Conservation (phyloP, 2,113 vertebrate species). For the Vireo altiloquus region DNA sequence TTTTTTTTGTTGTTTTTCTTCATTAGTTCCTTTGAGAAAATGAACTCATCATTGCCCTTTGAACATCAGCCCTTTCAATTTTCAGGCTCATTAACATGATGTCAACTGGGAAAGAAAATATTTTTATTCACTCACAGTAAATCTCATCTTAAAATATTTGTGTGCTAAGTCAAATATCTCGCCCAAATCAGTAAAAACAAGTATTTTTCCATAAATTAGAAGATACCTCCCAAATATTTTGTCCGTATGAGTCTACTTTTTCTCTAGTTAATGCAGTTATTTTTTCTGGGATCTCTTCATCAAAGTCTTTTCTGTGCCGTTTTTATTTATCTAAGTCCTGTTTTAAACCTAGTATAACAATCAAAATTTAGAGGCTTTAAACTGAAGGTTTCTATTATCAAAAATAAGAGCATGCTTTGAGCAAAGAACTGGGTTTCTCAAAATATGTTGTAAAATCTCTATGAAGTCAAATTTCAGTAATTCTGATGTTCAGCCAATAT, state of each 20-base stretch:
- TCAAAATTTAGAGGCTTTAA: neutral
- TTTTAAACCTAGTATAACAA: neutral
- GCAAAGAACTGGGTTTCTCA: neutral
- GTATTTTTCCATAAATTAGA: neutral
- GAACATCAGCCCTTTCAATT: constrained; percentile 1
- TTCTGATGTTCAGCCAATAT: neutral
- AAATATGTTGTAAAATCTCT: neutral
- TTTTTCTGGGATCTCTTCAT: neutral
- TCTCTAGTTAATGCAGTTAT: neutral
- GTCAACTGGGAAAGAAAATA: neutral
- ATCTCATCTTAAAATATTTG: neutral
- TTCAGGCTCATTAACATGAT: constrained; percentile 1
- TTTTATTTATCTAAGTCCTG: neutral
- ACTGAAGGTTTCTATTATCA: neutral
- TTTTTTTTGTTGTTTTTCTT: neutral
- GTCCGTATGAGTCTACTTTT: neutral
- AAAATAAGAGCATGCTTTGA: neutral
- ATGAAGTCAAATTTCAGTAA: neutral
- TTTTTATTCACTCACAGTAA: neutral
- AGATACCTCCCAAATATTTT: neutral
- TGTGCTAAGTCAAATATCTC: neutral
- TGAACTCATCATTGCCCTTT: neutral
- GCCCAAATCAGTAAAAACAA: neutral
- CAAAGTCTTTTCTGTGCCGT: neutral
- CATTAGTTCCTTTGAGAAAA: constrained; percentile 11